Evolutionary conservation across 1,140 invertebrate species (phyloP).

Genomic region (Nephila pilipes): DNA sequence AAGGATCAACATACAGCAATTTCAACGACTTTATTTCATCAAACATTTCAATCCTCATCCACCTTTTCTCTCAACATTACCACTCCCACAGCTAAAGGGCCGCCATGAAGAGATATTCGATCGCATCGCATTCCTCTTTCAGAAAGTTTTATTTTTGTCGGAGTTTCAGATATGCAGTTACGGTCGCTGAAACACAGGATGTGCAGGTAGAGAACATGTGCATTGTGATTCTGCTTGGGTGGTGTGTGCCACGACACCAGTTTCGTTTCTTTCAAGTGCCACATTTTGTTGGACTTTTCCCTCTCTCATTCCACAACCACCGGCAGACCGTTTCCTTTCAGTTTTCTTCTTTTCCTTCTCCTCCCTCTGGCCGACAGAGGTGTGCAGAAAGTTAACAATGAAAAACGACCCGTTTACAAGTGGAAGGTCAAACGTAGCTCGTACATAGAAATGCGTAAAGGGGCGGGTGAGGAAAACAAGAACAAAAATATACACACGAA

Average conservation of each 20-base stretch:
- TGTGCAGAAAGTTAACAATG: background rate
- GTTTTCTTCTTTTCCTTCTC: too few relatives aligned
- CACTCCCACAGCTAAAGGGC: conserved; percentile 2
- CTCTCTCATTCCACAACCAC: background rate
- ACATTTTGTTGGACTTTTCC: background rate
- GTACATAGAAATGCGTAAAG: background rate
- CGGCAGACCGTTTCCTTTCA: too few relatives aligned
- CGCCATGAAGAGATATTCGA: background rate
- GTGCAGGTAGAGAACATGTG: background rate
- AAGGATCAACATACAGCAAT: background rate
- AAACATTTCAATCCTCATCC: background rate
- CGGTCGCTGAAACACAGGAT: background rate
- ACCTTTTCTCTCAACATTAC: background rate
- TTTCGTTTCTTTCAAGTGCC: background rate
- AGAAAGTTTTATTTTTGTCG: conserved; percentile 11
- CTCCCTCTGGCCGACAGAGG: background rate
- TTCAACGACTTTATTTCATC: conserved; percentile 15
- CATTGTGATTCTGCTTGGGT: background rate
- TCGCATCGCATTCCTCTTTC: background rate
- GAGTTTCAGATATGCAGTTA: conserved; percentile 1
- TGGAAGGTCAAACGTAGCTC: background rate
- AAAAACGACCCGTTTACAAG: background rate
- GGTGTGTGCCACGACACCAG: background rate
- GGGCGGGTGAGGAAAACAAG: background rate
- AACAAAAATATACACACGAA: too few relatives aligned